Base-by-base conservation (phyloP, 2,113 vertebrate species). In the Hoplias malabaricus region DNA sequence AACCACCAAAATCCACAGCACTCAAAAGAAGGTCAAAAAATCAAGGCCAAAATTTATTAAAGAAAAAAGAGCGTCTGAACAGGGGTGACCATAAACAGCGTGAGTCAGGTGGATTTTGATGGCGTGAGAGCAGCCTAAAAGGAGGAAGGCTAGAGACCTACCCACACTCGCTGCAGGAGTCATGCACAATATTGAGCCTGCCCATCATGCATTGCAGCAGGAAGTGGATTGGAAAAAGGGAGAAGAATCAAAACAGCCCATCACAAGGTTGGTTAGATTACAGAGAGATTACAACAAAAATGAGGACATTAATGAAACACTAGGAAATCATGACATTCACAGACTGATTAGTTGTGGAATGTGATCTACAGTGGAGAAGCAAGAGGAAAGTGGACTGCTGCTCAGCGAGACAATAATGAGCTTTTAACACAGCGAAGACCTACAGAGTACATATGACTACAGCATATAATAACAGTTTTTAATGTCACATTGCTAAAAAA, bases 181-280 rank as follows among this genome's bases (percentile, higher is more conserved):
- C 98, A 99, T 99, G 98, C 98, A 99, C 95, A 99, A 98, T 96
- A 99, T 98, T 98, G 98, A 99, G 96, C 97, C 98, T 99, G 98
- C 95, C 94, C 96, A 98, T 98, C 98, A 99, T 99, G 98, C 98
- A 99, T 96, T 98, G 96, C 95, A 96, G 97, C 98, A 99, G 98
- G 97, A 98, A 95, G 96, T 92, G 91, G 92, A 91, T 92, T 92
- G 90, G 95, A 96, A 95, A 96, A 95, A 95, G 96, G 90, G 93
- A 96, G 96, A 95, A 97, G 96, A 99, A 98, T 98, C 95, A 98
- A 96, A 98, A 98, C 96, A 98, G 96, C 97, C 97, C 96, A 93
- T 99, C 96, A 97, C 95, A 98, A 94, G 95, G 95, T 95, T 98
- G 90, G 95, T 99, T 98, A 98, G 96, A 90, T 87, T 90, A 85